These are phyloP conservation scores for Andricus curvator DNA, from an alignment of 2,888 invertebrate genomes.

Conservation along the genomic window DNA sequence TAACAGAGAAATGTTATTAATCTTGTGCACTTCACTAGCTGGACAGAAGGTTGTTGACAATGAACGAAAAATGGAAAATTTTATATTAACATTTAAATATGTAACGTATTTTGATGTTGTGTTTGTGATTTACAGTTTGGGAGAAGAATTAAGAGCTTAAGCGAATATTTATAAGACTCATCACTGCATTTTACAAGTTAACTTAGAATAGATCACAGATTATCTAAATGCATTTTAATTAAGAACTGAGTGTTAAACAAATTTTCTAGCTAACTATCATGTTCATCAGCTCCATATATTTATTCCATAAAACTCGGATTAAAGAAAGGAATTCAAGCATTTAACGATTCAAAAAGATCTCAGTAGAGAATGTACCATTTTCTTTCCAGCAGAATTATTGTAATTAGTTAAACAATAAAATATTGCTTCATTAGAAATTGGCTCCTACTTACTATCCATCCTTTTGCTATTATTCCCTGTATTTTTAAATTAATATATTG, in stretches of 20 bases:
- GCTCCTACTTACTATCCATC: slow-evolving; percentile 55
- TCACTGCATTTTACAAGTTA: slow-evolving; percentile 12
- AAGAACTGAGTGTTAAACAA: neutral
- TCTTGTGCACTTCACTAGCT: too few species aligned
- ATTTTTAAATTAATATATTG: neutral
- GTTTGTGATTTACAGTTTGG: neutral
- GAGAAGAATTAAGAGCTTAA: neutral
- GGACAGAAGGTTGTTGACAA: too few species aligned
- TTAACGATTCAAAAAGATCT: neutral
- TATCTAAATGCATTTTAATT: slow-evolving; percentile 11
- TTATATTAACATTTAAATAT: neutral
- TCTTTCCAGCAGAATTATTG: slow-evolving; percentile 30
- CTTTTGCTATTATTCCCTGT: neutral
- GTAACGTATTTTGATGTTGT: neutral
- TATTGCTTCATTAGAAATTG: slow-evolving; percentile 52
- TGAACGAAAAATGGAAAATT: too few species aligned
- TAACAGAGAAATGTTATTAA: neutral
- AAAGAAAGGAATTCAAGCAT: neutral
- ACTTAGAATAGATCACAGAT: neutral
- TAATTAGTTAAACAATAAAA: slow-evolving; percentile 54
- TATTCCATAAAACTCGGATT: neutral
- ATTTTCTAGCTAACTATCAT: neutral
- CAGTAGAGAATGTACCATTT: neutral
- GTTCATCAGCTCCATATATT: slow-evolving; percentile 5
- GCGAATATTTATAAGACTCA: neutral